These are phyloP conservation scores for Drosophila kanekoi DNA, from an alignment of 2,888 invertebrate species.

Conservation along the genomic window DNA sequence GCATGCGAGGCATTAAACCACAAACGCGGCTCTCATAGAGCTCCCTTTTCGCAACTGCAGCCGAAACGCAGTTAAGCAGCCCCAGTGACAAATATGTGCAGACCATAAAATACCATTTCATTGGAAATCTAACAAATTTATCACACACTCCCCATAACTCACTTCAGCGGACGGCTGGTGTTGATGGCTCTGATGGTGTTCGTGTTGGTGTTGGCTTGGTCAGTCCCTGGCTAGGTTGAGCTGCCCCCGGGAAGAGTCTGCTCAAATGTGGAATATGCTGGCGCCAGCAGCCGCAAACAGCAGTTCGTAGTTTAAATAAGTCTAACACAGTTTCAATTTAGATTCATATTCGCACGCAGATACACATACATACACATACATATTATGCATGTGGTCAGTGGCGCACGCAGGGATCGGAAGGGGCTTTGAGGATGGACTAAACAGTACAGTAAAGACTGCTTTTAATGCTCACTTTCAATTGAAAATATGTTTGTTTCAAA, in stretches of 20 bases:
- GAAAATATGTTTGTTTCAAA: too few relatives aligned
- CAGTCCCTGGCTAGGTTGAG: conserved; percentile 12
- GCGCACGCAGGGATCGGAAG: neutral
- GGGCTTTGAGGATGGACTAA: neutral
- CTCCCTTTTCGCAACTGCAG: conserved; percentile 51
- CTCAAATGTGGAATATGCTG: conserved; percentile 55
- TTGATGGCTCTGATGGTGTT: conserved; percentile 1
- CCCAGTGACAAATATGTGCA: conserved; percentile 46
- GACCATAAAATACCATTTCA: conserved; percentile 65
- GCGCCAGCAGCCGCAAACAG: conserved; percentile 58
- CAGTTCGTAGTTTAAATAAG: conserved; percentile 62
- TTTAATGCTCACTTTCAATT: neutral
- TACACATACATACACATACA: too few relatives aligned
- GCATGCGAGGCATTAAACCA: conserved; percentile 37
- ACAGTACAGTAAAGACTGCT: neutral
- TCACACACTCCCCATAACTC: conserved; percentile 65
- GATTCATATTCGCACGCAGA: conserved; percentile 40
- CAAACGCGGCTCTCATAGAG: conserved; percentile 18
- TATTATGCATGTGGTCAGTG: conserved; percentile 24
- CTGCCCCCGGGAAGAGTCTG: conserved; percentile 3
- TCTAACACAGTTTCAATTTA: conserved; percentile 71
- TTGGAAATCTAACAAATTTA: conserved; percentile 77
- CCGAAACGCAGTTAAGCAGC: conserved; percentile 48
- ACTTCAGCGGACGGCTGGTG: conserved; percentile 37
- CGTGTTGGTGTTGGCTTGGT: conserved; percentile 10